These are phyloP conservation scores for Gymnocheta viridis DNA, from an alignment of 2,888 invertebrate genomes.

Conservation along the genomic window DNA sequence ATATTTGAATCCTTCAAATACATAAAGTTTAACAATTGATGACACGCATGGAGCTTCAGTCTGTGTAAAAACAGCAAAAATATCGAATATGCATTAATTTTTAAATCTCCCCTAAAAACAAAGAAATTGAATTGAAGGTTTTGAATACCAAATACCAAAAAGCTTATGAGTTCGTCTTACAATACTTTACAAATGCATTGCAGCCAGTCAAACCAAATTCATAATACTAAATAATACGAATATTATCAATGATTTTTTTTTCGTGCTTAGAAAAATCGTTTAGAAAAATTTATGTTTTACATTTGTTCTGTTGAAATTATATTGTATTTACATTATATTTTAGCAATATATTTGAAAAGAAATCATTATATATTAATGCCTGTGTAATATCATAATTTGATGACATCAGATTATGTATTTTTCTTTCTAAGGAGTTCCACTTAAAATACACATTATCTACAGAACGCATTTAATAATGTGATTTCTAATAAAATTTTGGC, in stretches of 20 bases:
- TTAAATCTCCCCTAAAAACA: slow-evolving; percentile 15
- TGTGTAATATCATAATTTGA: slow-evolving; percentile 66
- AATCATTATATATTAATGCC: slow-evolving; percentile 64
- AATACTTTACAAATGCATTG: slow-evolving; percentile 25
- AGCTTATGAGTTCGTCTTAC: background rate
- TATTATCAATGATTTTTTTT: slow-evolving; percentile 46
- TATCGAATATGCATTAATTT: slow-evolving; percentile 51
- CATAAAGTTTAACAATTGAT: slow-evolving; percentile 66
- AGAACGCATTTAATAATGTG: slow-evolving; percentile 52
- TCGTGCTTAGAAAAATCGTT: slow-evolving; percentile 20
- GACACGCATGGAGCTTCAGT: background rate
- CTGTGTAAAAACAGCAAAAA: background rate
- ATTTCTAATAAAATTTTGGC: slow-evolving; percentile 71
- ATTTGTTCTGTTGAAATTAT: background rate
- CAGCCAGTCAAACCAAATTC: background rate
- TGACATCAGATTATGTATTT: slow-evolving; percentile 45
- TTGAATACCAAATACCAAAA: slow-evolving; percentile 63
- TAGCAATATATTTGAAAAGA: background rate
- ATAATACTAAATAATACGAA: background rate
- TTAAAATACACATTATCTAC: slow-evolving; percentile 14
- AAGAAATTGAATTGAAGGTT: slow-evolving; percentile 16
- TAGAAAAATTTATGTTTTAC: background rate
- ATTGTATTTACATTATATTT: slow-evolving; percentile 1
- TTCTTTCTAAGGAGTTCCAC: background rate
- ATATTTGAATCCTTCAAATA: slow-evolving; percentile 63